Evolutionary conservation across 2,797 vertebrate genomes (phyloP), one percentile per base, ranked within the genome.

Genomic region (Sebastes oblongus): DNA sequence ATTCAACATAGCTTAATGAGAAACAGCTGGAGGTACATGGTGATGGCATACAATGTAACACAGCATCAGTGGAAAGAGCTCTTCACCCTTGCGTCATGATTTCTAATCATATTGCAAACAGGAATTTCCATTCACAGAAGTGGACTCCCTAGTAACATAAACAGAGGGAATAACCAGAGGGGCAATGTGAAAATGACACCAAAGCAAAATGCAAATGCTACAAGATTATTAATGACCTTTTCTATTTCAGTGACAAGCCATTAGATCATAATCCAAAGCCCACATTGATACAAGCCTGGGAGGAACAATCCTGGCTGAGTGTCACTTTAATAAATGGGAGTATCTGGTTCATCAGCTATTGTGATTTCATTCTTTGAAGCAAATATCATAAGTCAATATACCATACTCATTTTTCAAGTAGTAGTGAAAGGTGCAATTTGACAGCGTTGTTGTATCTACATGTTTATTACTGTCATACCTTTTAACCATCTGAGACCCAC

Each of bases 151-250:
- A 24, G 2, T 81, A 54, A 69, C 54, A 69, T 58, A 80, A 81
- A 79, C 34, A 73, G 34, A 56, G 72, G 42, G 66, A 75, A 87
- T 79, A 81, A 84, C 72, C 77, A 80, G 58, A 82, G 78, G 77
- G 80, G 72, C 79, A 79, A 73, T 66, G 77, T 69, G 22, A 80
- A 80, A 84, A 83, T 83, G 60, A 86, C 74, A 83, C 54, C 81
- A 80, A 89, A 86, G 81, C 75, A 86, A 88, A 93, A 90, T 90
- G 88, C 55, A 87, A 90, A 92, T 87, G 70, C 50, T 66, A 54
- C 70, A 74, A 72, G 18, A 73, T 90, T 88, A 84, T 88, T 93
- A 86, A 93, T 91, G 89, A 85, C 81, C 86, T 90, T 91, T 91
- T 93, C 77, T 77, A 30, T 89, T 91, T 87, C 72, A 83, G 82